These are phyloP conservation scores for Dunckerocampus dactyliophorus DNA, from an alignment of 2,113 vertebrate genomes.

Conservation along the genomic window DNA sequence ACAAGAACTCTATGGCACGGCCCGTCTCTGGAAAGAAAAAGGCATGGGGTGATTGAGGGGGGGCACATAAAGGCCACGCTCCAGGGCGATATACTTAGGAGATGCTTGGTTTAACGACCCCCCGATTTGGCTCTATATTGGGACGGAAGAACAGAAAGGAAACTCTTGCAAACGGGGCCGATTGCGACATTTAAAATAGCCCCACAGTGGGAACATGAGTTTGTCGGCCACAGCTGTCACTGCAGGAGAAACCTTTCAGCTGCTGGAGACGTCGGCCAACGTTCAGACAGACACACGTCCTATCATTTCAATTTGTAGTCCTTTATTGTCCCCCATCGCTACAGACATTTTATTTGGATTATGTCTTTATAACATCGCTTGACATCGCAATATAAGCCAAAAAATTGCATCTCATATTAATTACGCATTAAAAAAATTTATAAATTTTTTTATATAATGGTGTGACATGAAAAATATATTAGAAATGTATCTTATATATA, in stretches of 20 bases:
- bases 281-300: neutral
- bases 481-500: too few species aligned
- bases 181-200: slow-evolving; percentile 59
- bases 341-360: neutral
- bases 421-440: too few species aligned
- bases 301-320: neutral
- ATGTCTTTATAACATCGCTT: too few species aligned
- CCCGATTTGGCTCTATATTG: slow-evolving; percentile 56
- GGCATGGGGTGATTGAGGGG: neutral
- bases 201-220: slow-evolving; percentile 38
- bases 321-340: neutral
- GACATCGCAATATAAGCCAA: too few species aligned
- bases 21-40: slow-evolving; percentile 37
- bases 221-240: slow-evolving; percentile 55
- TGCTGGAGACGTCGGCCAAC: neutral
- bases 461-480: too few species aligned
- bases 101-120: slow-evolving; percentile 2
- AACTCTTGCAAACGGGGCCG: slow-evolving; percentile 48
- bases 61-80: slow-evolving; percentile 15
- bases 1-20: slow-evolving; percentile 2
- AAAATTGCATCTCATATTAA: too few species aligned
- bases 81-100: slow-evolving; percentile 31
- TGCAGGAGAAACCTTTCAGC: slow-evolving; percentile 12
- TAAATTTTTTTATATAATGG: too few species aligned
- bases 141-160: slow-evolving; percentile 60